Evolutionary conservation across 2,888 invertebrate species (phyloP), one percentile per base, ranked within the genome.

Genomic region (Clepsis dumicolana): DNA sequence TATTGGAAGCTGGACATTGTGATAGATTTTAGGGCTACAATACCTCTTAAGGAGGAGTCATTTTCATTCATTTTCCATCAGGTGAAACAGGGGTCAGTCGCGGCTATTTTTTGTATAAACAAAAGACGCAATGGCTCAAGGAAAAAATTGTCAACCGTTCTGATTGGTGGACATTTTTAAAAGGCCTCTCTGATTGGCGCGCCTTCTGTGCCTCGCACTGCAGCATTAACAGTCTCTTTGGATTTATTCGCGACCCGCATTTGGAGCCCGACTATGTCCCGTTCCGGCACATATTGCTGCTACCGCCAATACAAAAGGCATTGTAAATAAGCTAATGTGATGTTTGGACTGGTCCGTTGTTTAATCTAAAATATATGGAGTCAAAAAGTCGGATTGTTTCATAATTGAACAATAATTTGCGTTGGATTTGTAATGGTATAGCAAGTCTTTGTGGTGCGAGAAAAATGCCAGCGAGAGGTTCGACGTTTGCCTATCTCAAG

Each of bases 161-260:
- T 48, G 8, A 48, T 48, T 48, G 18, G 44, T 21, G 2, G 7
- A 48, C 18, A 48, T 18, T 21, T 48, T 10, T 12, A 21, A 21
- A 21, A 3, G 8, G 2, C 21, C 8, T 21, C 5, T 41, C 21
- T 21, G 21, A 48, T 52, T n/a, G 16, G 25, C n/a, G 4, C 14
- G 14, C n/a, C 16, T 52, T 52, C n/a, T n/a, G n/a, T 38, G n/a
- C 24, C 38, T 57, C 38, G 38, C 3, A 7, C 57, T 38, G 24
- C 8, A 27, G 21, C n/a, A 38, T 57, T 24, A 57, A 35, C 21
- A 25, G 21, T 25, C 52, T 16, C 38, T 32, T 8, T 14, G 57
- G 38, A 38, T 57, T 57, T 57, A 38, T 38, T 21, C 24, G n/a
- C 24, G 38, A 12, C 57, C 57, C 29, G 57, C 25, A 38, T 21